Evolutionary conservation across 2,888 invertebrate genomes (phyloP).

Genomic region (Macaria notata): DNA sequence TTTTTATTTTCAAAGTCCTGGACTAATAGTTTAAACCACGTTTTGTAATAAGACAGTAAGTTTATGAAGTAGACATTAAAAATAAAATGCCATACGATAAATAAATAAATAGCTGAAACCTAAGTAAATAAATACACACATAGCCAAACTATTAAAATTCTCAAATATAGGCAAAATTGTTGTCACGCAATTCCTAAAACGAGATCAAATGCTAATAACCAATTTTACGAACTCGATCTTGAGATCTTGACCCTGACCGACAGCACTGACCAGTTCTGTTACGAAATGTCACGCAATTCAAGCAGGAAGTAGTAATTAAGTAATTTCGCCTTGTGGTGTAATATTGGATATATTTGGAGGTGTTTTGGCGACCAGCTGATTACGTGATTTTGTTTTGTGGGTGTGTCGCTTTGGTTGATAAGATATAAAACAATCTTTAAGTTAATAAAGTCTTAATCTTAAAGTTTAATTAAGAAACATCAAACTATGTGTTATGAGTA

Average conservation of each 20-base stretch:
- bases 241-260: slow-evolving; percentile 14
- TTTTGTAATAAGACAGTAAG: no score
- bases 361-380: neutral
- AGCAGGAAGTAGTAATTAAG: neutral
- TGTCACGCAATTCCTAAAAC: neutral
- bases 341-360: neutral
- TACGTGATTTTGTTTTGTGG: neutral
- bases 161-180: no score
- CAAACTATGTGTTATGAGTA: no score
- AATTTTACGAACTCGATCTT: slow-evolving; percentile 5
- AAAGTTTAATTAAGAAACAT: no score
- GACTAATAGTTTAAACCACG: no score
- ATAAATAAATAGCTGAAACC: no score
- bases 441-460: no score
- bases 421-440: neutral
- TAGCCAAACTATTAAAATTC: no score
- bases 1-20: no score
- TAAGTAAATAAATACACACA: no score
- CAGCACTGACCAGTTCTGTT: neutral
- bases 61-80: no score
- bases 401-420: neutral
- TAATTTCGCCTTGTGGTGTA: slow-evolving; percentile 5
- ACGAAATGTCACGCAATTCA: slow-evolving; percentile 12
- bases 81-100: no score
- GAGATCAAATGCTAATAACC: neutral